phyloP scores from a whole-genome alignment of 2,113 vertebrate genomes.

The Oreotrochilus melanogaster region DNA sequence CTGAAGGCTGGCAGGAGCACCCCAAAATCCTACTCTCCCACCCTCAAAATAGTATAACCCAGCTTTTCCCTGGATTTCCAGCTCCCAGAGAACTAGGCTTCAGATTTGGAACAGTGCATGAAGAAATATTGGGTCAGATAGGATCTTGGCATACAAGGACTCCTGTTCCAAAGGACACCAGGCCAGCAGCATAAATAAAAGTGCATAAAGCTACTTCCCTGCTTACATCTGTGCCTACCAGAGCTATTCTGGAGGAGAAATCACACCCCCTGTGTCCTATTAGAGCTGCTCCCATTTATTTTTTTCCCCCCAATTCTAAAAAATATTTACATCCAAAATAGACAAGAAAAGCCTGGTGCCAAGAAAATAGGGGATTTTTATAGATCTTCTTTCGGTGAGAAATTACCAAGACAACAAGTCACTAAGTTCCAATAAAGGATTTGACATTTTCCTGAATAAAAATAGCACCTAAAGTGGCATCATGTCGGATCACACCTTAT shows the following conservation, averaged over 20 bases:
- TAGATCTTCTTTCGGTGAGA: slow-evolving; percentile 8
- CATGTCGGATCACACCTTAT: slow-evolving; percentile 40
- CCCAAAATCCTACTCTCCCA: no score
- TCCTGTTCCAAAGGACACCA: not conserved
- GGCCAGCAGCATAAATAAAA: not conserved
- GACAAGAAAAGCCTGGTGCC: not conserved
- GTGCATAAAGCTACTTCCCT: not conserved
- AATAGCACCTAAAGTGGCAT: slow-evolving; percentile 66
- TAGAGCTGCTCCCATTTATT: not conserved
- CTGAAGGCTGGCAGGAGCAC: no score
- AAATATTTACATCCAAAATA: slow-evolving; percentile 39
- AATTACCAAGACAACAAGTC: slow-evolving; percentile 56
- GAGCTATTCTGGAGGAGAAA: not conserved
- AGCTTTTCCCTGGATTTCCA: not conserved
- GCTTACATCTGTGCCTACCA: not conserved
- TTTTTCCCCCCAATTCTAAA: not conserved
- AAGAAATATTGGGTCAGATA: not conserved
- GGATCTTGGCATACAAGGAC: not conserved
- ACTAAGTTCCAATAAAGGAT: slow-evolving; percentile 47
- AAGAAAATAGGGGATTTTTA: slow-evolving; percentile 49
- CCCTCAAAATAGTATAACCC: not conserved
- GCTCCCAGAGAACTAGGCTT: not conserved
- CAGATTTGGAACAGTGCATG: not conserved
- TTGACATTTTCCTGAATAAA: slow-evolving; percentile 66
- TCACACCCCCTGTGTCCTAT: accelerated